Evolutionary conservation across 2,797 vertebrate genomes (phyloP).

Genomic region (Setipinna tenuifilis): DNA sequence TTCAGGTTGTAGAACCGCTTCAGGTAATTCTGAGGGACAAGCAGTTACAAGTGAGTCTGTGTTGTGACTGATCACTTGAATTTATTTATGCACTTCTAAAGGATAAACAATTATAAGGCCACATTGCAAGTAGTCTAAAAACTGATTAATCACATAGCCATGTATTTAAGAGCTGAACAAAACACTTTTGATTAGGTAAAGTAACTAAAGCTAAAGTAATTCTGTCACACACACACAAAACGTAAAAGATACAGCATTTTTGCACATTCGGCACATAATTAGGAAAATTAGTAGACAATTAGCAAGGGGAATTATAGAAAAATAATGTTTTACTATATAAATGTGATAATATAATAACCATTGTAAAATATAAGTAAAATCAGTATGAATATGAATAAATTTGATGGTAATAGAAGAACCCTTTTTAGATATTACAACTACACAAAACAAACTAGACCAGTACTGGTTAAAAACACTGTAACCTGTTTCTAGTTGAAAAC

Average conservation of each 20-base stretch:
- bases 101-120: background rate
- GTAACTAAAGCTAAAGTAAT: too few relatives aligned
- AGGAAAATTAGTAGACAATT: too few relatives aligned
- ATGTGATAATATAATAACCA: too few relatives aligned
- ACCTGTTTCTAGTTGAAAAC: background rate
- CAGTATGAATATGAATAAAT: background rate
- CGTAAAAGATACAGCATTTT: too few relatives aligned
- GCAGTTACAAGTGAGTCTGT: too few relatives aligned
- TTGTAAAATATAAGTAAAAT: background rate
- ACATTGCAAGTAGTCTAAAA: background rate
- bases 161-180: background rate
- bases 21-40: slow-evolving; percentile 78
- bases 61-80: too few relatives aligned
- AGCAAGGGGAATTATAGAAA: too few relatives aligned
- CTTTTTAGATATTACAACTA: background rate
- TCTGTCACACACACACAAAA: too few relatives aligned
- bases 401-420: background rate
- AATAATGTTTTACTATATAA: too few relatives aligned
- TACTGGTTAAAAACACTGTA: background rate
- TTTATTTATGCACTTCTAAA: too few relatives aligned
- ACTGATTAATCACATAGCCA: background rate
- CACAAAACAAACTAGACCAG: background rate
- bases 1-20: slow-evolving; percentile 79
- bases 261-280: too few relatives aligned
- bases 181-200: too few relatives aligned